phyloP scores from a whole-genome alignment of 2,888 invertebrate species.

The Lobophora halterata region DNA sequence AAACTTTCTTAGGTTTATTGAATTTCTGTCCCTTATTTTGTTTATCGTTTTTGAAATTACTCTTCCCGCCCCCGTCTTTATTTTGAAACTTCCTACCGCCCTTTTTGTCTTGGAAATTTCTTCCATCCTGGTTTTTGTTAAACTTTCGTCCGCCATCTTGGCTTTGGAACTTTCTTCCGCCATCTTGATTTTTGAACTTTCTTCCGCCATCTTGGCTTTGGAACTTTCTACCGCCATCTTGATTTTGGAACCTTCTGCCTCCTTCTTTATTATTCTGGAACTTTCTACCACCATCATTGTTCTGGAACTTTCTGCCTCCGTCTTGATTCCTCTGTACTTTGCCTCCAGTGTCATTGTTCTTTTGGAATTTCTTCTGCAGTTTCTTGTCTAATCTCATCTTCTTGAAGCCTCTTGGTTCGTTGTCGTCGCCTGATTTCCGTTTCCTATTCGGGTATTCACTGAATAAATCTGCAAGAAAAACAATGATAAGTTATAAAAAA shows the following conservation, averaged over 20 bases:
- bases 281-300: conserved; percentile 23
- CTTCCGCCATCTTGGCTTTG: conserved; percentile 38
- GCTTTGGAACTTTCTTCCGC: conserved; percentile 29
- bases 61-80: conserved; percentile 28
- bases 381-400: conserved; percentile 71
- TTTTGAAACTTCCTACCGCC: conserved; percentile 37
- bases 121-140: conserved; percentile 26
- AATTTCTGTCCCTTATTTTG: conserved; percentile 20
- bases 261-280: conserved; percentile 30
- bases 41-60: conserved; percentile 34
- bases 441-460: conserved; percentile 54
- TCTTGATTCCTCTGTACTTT: conserved; percentile 22
- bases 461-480: conserved; percentile 56
- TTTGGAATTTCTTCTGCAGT: conserved; percentile 61
- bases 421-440: conserved; percentile 54
- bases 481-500: too few relatives aligned
- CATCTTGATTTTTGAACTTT: conserved; percentile 34
- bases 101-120: conserved; percentile 39
- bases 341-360: conserved; percentile 36
- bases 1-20: conserved; percentile 57
- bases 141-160: conserved; percentile 34
- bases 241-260: conserved; percentile 33
- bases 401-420: conserved; percentile 63
- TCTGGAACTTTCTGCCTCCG: conserved; percentile 18
- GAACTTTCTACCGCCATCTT: conserved; percentile 21